A percentile compares a stretch with the other conserved stretches of the same genome.
These are phyloP conservation scores for Rhinoraja longicauda DNA, from an alignment of 2,797 vertebrate species.

Conservation along the genomic window DNA sequence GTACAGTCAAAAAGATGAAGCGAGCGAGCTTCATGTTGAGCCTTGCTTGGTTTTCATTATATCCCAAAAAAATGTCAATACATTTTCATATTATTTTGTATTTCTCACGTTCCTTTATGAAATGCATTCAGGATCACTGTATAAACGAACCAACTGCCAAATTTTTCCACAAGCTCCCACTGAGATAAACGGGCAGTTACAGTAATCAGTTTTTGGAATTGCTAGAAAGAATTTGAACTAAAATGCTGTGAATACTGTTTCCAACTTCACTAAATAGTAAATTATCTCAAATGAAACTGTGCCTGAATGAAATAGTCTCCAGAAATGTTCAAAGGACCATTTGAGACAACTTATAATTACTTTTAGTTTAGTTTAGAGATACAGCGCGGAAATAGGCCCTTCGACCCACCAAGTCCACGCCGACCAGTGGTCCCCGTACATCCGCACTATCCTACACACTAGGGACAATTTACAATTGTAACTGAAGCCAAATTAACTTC, in stretches of 20 bases:
- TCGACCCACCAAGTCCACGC: too few relatives aligned
- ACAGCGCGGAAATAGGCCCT: too few relatives aligned
- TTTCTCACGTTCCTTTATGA: background rate
- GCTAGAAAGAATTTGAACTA: too few relatives aligned
- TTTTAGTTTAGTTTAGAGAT: background rate
- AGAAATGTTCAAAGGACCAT: background rate
- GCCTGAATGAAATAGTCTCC: background rate
- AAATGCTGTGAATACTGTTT: background rate
- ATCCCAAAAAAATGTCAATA: background rate
- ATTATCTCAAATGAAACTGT: background rate
- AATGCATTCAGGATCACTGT: background rate
- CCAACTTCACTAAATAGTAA: background rate
- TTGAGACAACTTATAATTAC: background rate
- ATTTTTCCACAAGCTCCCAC: background rate
- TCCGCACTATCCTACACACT: too few relatives aligned
- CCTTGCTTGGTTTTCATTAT: background rate
- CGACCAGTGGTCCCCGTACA: too few relatives aligned
- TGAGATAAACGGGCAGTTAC: background rate
- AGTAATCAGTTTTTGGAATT: background rate
- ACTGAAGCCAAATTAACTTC: too few relatives aligned
- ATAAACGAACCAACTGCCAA: background rate
- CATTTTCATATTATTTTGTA: too few relatives aligned
- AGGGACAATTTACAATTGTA: too few relatives aligned
- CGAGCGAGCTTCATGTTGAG: background rate
- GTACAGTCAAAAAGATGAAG: background rate